These are phyloP conservation scores for Polyploca ridens DNA, from an alignment of 2,888 invertebrate species.

Conservation along the genomic window DNA sequence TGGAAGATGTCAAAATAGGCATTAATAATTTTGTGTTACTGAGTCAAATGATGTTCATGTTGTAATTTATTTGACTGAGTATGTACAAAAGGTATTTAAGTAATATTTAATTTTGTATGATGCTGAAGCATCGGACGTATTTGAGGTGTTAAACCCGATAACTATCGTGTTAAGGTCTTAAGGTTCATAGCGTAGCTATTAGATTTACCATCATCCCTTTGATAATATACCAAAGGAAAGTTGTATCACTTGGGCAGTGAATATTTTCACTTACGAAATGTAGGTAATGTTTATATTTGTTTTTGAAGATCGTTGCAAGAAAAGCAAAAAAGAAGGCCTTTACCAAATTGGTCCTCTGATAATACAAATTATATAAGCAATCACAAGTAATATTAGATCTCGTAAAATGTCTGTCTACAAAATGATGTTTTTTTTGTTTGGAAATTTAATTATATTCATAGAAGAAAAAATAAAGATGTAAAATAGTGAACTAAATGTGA, in stretches of 20 bases:
- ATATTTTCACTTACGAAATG: background rate
- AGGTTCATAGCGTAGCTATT: background rate
- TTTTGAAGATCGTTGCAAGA: background rate
- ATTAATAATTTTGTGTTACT: constrained; percentile 8
- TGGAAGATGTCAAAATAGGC: constrained; percentile 10
- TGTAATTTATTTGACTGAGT: background rate
- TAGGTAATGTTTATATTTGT: background rate
- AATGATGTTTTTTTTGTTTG: background rate
- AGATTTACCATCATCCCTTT: constrained; percentile 12
- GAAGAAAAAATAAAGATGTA: background rate
- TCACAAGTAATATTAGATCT: constrained; percentile 2
- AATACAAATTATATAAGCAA: background rate
- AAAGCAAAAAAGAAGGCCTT: background rate
- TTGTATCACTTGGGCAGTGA: constrained; percentile 7
- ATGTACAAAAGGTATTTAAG: background rate
- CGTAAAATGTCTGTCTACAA: background rate
- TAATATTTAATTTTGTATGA: constrained; percentile 6
- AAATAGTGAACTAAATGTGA: background rate
- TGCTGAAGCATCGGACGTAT: background rate
- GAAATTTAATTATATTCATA: background rate
- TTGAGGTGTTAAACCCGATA: background rate
- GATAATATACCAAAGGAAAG: constrained; percentile 19
- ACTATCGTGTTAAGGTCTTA: background rate
- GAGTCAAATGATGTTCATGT: background rate
- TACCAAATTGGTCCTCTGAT: background rate